Percentiles rank a stretch among this genome's conserved stretches.
These are phyloP conservation scores for Mirza zaza DNA, from an alignment of 2,113 vertebrate genomes.

Conservation along the genomic window DNA sequence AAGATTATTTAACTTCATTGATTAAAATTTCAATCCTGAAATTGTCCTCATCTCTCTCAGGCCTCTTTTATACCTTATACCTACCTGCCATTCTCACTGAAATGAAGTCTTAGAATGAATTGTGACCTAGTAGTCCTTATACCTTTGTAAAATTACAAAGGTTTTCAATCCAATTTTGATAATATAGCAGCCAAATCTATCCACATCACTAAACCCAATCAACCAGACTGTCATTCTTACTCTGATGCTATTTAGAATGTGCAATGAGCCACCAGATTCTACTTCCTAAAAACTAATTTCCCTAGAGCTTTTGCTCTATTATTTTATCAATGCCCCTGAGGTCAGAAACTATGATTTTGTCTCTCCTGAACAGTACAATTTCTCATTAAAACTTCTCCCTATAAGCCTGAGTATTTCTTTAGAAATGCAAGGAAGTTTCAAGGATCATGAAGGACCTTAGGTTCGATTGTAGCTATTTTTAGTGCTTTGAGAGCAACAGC, in stretches of 20 bases:
- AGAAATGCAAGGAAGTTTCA: conserved; percentile 68
- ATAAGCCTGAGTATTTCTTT: conserved; percentile 60
- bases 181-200: conserved; percentile 52
- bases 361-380: conserved; percentile 52
- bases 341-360: conserved; percentile 71
- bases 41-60: neutral
- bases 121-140: neutral
- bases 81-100: neutral
- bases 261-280: conserved; percentile 60
- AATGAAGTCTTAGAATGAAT: neutral
- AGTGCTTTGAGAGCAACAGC: conserved; percentile 54
- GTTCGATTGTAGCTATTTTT: conserved; percentile 57
- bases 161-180: conserved; percentile 41
- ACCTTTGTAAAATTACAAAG: neutral
- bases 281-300: conserved; percentile 78
- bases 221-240: conserved; percentile 60
- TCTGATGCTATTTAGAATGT: conserved; percentile 73
- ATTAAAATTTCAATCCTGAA: neutral
- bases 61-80: neutral
- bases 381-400: conserved; percentile 73
- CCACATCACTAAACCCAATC: conserved; percentile 70
- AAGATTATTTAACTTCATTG: neutral
- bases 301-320: conserved; percentile 72
- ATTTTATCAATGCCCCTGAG: conserved; percentile 72
- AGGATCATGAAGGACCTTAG: conserved; percentile 63